Evolutionary conservation across 2,797 vertebrate genomes (phyloP), one percentile per base, ranked within the genome.

Genomic region (Octomys mimax): DNA sequence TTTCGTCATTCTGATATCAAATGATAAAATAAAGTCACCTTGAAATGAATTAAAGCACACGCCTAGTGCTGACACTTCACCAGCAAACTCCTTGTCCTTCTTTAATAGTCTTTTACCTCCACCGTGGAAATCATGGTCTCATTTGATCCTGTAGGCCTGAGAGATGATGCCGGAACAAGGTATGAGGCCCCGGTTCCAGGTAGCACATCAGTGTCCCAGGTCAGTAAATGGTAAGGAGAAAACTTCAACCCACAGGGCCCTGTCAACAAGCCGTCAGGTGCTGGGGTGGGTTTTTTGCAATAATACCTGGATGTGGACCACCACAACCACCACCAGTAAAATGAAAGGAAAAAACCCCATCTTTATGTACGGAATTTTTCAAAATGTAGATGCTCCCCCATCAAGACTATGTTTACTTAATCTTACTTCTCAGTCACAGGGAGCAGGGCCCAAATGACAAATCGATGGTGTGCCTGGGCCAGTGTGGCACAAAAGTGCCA

Each of bases 1-100:
- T 64, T 88, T 78, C 12, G 0, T 88, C 57, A 95, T 96, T 98
- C 95, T 92, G 88, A 64, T 82, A 95, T 8, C 36, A 96, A 97
- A 95, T 77, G 78, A 95, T 84, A 95, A 81, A 87, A 92, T 0
- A 90, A 68, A 97, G 89, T 73, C 92, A 94, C 71, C 95, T 64
- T 36, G 95, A 87, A 89, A 81, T 52, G 92, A 87, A 92, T 95
- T 92, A 90, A 94, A 94, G 46, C 8, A 64, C 0, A 0, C 71
- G 85, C 93, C 92, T 49, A 16, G 36, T 46, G 89, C 64, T 81
- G 91, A 78, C 19, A 54, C 31, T 78, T 88, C 77, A 79, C 64
- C 10, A 87, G 95, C 70, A 66, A 78, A 66, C 3, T 46, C 14
- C 28, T 61, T 19, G 26, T 42, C 70, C 49, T 70, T 61, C 64